Conservation (phyloP, 2,888 invertebrate genomes). For the Mimumesa dahlbomi region DNA sequence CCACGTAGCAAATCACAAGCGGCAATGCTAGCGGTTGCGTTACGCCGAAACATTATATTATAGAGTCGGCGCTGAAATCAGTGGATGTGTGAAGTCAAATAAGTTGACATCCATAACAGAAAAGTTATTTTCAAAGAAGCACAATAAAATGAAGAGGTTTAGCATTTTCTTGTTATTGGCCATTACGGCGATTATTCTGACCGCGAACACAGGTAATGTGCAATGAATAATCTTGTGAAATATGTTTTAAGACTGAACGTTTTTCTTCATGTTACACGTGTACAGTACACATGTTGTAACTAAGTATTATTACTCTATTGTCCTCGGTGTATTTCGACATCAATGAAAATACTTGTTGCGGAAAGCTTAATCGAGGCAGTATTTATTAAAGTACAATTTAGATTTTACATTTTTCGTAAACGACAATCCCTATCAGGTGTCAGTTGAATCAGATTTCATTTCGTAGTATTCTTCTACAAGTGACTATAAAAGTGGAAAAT, state of each 20-base stretch:
- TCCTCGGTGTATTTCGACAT: background rate
- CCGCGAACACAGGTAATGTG: constrained; percentile 86
- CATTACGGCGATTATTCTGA: constrained; percentile 87
- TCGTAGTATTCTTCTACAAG: no score
- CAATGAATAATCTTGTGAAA: constrained; percentile 14
- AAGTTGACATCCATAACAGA: constrained; percentile 52
- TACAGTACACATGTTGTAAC: background rate
- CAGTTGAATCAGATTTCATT: no score
- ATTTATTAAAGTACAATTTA: no score
- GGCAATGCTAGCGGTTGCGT: constrained; percentile 62
- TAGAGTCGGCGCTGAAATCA: constrained; percentile 38
- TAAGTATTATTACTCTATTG: background rate
- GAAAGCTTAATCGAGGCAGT: no score
- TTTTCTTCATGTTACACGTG: constrained; percentile 6
- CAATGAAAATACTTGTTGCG: no score
- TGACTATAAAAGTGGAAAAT: no score
- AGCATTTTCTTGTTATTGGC: constrained; percentile 85
- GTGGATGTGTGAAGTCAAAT: constrained; percentile 38
- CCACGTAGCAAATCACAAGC: constrained; percentile 75
- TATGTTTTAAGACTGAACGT: background rate
- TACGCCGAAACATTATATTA: constrained; percentile 40
- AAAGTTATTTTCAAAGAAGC: constrained; percentile 20
- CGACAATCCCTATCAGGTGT: no score
- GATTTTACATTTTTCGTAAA: no score
- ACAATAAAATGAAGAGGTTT: constrained; percentile 85